These are phyloP conservation scores for Strigamia maritima DNA, from an alignment of 2,888 invertebrate species.

Conservation along the genomic window DNA sequence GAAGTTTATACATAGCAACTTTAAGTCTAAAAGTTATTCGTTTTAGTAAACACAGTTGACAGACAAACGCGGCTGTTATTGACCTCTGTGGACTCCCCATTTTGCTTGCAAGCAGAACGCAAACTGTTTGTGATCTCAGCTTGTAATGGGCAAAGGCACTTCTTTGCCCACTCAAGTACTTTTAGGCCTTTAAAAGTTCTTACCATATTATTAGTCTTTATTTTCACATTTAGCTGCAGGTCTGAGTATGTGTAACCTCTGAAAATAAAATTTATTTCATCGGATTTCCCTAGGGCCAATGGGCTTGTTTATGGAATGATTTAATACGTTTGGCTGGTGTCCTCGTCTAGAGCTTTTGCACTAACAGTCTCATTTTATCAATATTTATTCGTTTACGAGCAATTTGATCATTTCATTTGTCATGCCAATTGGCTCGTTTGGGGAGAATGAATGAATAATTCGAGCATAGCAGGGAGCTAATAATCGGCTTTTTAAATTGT, in stretches of 20 bases:
- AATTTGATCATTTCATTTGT: not conserved
- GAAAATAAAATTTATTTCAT: conserved; percentile 1
- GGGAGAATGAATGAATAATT: not conserved
- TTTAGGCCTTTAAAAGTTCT: not conserved
- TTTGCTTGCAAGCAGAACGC: conserved; percentile 10
- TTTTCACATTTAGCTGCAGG: not conserved
- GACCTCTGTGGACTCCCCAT: conserved; percentile 13
- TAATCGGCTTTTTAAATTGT: not conserved
- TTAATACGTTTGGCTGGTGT: conserved; percentile 13
- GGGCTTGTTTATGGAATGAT: conserved; percentile 20
- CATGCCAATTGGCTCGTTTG: not conserved
- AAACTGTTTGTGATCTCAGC: not conserved
- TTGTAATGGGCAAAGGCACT: not conserved
- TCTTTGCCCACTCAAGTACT: not conserved
- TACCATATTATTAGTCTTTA: not conserved
- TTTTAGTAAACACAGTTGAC: not conserved
- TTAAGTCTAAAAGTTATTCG: not conserved
- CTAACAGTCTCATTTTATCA: conserved; percentile 5
- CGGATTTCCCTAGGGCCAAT: conserved; percentile 14
- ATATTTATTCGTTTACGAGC: not conserved
- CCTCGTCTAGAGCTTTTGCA: conserved; percentile 5
- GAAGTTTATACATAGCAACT: not conserved
- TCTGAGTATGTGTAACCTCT: not conserved
- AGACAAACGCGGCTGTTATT: not conserved
- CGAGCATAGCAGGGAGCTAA: not conserved